These are phyloP conservation scores for Paralinhomoeus sp. DNA, from an alignment of 2,888 invertebrate genomes.

Conservation along the genomic window DNA sequence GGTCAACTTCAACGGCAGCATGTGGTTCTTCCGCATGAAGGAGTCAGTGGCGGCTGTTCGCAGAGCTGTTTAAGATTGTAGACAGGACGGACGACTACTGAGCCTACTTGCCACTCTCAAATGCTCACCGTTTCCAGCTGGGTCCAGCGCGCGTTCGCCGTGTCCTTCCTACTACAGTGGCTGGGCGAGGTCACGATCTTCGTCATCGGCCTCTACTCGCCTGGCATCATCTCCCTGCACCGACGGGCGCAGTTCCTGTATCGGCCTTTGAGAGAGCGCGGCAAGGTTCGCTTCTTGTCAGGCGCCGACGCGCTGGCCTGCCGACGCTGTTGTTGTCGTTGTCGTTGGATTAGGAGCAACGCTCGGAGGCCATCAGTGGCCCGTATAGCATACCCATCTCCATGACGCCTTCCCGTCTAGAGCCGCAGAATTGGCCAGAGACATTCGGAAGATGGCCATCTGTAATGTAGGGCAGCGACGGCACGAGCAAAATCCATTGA, in stretches of 20 bases:
- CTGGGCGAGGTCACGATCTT: conserved; percentile 2
- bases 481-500: too few relatives aligned
- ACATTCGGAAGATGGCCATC: too few relatives aligned
- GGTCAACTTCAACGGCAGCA: conserved; percentile 1
- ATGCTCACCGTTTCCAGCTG: not conserved
- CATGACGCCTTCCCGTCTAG: too few relatives aligned
- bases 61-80: too few relatives aligned
- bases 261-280: not conserved
- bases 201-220: conserved; percentile 6
- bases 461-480: too few relatives aligned
- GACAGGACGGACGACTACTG: not conserved
- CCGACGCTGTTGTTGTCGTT: too few relatives aligned
- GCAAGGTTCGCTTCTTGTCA: not conserved
- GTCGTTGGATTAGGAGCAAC: too few relatives aligned
- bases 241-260: conserved; percentile 4
- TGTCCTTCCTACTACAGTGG: conserved; percentile 1
- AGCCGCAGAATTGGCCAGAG: too few relatives aligned
- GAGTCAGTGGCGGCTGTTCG: not conserved
- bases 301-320: too few relatives aligned
- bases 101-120: not conserved
- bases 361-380: too few relatives aligned
- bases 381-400: too few relatives aligned
- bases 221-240: conserved; percentile 4
- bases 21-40: conserved; percentile 3
- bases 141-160: not conserved